These are phyloP conservation scores for Dasyornis broadbenti DNA, from an alignment of 2,113 vertebrate genomes.

Conservation along the genomic window DNA sequence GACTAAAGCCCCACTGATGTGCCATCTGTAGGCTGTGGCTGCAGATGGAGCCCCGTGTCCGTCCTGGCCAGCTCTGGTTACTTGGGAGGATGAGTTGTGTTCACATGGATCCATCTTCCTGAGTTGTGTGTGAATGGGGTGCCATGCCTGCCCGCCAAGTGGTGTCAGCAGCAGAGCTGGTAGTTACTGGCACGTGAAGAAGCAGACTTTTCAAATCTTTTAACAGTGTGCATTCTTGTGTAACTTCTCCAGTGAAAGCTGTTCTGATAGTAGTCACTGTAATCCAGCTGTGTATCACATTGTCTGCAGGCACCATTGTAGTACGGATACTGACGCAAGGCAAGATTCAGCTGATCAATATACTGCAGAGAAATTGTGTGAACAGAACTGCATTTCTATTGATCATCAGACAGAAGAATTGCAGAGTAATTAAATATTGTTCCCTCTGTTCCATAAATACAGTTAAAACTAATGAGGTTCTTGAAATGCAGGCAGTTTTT, in stretches of 20 bases:
- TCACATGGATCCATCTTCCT: neutral
- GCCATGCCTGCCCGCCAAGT: neutral
- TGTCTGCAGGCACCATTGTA: neutral
- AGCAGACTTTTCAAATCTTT: neutral
- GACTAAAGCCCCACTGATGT: neutral
- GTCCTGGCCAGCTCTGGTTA: neutral
- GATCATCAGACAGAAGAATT: neutral
- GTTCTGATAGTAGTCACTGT: neutral
- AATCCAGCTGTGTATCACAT: neutral
- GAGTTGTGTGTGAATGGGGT: neutral
- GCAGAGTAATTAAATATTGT: constrained; percentile 23
- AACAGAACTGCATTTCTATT: constrained; percentile 10
- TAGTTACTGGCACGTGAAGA: neutral
- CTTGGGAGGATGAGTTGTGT: neutral
- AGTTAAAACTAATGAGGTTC: constrained; percentile 30
- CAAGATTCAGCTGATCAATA: neutral
- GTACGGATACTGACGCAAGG: neutral
- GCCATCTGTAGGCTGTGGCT: neutral
- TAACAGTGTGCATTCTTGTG: neutral
- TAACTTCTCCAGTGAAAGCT: neutral
- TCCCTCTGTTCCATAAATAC: constrained; percentile 10
- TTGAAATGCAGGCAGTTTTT: constrained; percentile 47
- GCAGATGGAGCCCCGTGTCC: fast-evolving
- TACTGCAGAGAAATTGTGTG: neutral
- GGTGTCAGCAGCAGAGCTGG: neutral